A percentile compares a stretch with the other conserved stretches of the same genome.
phyloP scores from a whole-genome alignment of 2,888 invertebrate species.

The Hesperia comma region DNA sequence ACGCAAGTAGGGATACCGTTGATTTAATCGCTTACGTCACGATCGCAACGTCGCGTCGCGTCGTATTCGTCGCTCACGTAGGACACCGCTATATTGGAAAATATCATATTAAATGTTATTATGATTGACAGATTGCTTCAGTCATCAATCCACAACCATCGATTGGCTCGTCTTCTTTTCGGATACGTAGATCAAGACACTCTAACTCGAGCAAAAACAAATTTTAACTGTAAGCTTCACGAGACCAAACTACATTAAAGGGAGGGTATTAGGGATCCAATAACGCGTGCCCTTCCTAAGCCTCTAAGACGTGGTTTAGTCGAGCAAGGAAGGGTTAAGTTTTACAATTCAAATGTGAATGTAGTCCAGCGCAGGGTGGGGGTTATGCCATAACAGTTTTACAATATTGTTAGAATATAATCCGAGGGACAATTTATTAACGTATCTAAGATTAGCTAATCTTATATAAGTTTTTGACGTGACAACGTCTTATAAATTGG shows the following conservation, averaged over 20 bases:
- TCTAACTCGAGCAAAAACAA: neutral
- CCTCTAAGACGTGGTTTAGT: conserved; percentile 12
- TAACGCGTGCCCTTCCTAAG: neutral
- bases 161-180: too few relatives aligned
- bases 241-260: conserved; percentile 5
- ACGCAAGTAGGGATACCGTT: too few relatives aligned
- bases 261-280: neutral
- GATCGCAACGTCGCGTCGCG: too few relatives aligned
- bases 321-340: conserved; percentile 13
- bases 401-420: neutral
- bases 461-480: too few relatives aligned
- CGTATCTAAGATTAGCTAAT: too few relatives aligned
- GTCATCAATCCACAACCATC: too few relatives aligned
- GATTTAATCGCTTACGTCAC: too few relatives aligned
- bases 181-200: neutral
- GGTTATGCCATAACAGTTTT: neutral
- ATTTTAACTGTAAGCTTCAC: neutral
- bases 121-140: too few relatives aligned
- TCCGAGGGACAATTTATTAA: neutral
- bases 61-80: too few relatives aligned
- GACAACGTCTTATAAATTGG: too few relatives aligned
- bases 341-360: conserved; percentile 21
- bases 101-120: too few relatives aligned
- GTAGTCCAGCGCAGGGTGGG: neutral
- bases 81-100: too few relatives aligned